Conservation (phyloP, 2,888 invertebrate genomes). For the Napeogenes inachia region DNA sequence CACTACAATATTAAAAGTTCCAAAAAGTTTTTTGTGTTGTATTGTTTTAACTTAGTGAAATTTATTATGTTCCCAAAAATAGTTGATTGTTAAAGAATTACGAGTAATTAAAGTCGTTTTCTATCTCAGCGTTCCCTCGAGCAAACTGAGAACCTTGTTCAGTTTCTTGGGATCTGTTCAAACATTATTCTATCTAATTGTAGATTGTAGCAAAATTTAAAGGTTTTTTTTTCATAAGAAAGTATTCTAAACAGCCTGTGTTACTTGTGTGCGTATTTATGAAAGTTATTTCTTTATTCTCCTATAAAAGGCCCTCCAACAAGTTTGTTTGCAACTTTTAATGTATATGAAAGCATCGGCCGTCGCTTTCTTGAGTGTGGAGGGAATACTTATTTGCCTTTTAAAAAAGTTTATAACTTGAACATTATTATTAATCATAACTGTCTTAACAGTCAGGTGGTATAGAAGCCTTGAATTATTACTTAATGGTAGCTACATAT, state of each 20-base stretch:
- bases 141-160: constrained; percentile 2
- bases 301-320: constrained; percentile 41
- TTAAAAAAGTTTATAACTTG: constrained; percentile 24
- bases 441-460: background rate
- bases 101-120: constrained; percentile 40
- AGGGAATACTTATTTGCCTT: constrained; percentile 35
- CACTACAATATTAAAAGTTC: too few species aligned
- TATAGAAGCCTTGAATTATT: too few species aligned
- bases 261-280: constrained; percentile 36
- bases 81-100: constrained; percentile 27
- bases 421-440: constrained; percentile 20
- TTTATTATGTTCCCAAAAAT: background rate
- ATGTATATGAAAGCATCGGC: constrained; percentile 52
- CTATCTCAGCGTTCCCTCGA: constrained; percentile 14
- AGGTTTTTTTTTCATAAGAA: constrained; percentile 23
- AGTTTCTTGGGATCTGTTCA: constrained; percentile 9
- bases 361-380: constrained; percentile 30
- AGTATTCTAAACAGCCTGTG: constrained; percentile 26
- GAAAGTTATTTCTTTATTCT: constrained; percentile 41
- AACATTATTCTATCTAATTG: constrained; percentile 15
- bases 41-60: background rate
- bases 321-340: constrained; percentile 51
- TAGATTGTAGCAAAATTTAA: constrained; percentile 15
- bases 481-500: too few species aligned
- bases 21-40: background rate